Base-by-base conservation (phyloP, 1,140 invertebrate genomes). In the Panagrolaimus sp. region DNA sequence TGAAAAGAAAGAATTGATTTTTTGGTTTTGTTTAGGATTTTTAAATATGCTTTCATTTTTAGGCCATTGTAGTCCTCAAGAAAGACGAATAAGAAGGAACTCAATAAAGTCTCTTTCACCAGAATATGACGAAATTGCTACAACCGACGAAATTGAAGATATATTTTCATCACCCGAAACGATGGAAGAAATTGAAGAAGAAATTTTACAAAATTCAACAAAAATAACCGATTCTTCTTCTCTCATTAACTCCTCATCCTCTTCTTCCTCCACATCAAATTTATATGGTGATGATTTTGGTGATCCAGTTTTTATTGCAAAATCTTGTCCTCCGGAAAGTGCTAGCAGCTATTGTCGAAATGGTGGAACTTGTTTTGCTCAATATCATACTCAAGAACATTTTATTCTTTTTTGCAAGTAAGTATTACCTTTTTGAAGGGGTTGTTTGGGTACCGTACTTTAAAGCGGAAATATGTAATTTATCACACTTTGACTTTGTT, bases 341-440 rank as follows among this genome's bases (percentile, higher is more conserved):
- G 52, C 52, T 5, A 58, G 8, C 10, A 58, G 21, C 10, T 58
- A 58, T 28, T 58, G 52, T 17, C 28, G 14, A 26, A 58, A 58
- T 21, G 52, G 52, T 58, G 52, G 52, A 21, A 28, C 21, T 21
- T 58, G 52, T 58, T 58, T 58, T 58, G 52, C 52, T 17, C 21
- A 58, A 26, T 58, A 58, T 58, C 21, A 21, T 21, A 58, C 52
- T 21, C 14, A 58, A 58, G 10, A 58, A 26, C 52, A 58, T 58
- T 26, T 21, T 21, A 17, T 58, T 21, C 12, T 12, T 12, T 58
- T 58, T 21, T 58, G 52, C 28, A 21, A 28, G 52, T 58, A 58
- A 2, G 52, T 6, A 21, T 52, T 52, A 9, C 26, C n/a, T 12
- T 52, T 52, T 52, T 52, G 45, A n/a, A n/a, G n/a, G n/a, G n/a